Conservation (phyloP, 2,113 vertebrate species). For the Tricholaema leucomelas region DNA sequence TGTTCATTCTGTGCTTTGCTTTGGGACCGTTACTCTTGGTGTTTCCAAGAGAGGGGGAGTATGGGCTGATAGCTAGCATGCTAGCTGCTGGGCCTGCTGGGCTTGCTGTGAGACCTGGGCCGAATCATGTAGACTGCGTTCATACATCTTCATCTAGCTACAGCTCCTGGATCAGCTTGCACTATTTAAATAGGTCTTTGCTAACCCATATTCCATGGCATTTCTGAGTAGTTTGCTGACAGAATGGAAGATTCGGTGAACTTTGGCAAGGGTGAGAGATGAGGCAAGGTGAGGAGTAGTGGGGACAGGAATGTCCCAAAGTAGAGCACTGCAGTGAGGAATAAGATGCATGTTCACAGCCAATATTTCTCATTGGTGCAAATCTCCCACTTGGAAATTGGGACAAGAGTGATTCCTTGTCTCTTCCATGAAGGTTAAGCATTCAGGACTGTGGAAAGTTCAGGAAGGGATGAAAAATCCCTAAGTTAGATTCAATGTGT, state of each 20-base stretch:
- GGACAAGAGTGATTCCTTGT: background rate
- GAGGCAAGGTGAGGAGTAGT: background rate
- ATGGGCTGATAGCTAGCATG: background rate
- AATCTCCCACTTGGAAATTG: background rate
- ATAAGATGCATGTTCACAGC: background rate
- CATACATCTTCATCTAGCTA: background rate
- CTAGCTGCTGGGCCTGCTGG: background rate
- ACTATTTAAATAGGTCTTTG: background rate
- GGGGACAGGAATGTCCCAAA: background rate
- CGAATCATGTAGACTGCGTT: background rate
- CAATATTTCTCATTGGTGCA: background rate
- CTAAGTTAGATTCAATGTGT: background rate
- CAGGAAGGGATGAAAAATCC: background rate
- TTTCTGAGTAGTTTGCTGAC: background rate
- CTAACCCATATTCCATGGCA: background rate
- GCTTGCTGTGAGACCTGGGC: background rate
- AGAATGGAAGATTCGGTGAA: background rate
- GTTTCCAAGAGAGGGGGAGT: background rate
- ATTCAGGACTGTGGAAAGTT: background rate
- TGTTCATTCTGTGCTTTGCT: background rate
- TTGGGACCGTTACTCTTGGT: background rate
- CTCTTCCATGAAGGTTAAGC: background rate
- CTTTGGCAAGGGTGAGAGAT: background rate
- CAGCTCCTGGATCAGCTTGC: background rate
- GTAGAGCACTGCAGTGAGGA: background rate